Percentiles rank a stretch among this genome's conserved stretches.
These are phyloP conservation scores for Copsychus sechellarum DNA, from an alignment of 2,113 vertebrate species.

Conservation along the genomic window DNA sequence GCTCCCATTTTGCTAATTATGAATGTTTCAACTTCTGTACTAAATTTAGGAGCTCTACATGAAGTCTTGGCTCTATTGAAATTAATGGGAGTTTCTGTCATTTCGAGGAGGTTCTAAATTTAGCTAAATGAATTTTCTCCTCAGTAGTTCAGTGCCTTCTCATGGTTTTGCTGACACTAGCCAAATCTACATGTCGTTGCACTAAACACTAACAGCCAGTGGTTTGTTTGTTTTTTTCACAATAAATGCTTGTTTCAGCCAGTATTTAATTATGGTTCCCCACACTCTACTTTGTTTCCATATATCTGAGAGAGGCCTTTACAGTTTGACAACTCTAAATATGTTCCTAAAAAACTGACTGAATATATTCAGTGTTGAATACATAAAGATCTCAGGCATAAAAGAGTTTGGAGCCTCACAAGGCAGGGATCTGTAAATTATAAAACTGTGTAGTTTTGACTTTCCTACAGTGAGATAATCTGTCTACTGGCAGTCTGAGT, in stretches of 20 bases:
- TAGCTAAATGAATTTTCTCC: conserved; percentile 30
- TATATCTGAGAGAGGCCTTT: not conserved
- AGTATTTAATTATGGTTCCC: not conserved
- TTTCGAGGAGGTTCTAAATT: conserved; percentile 48
- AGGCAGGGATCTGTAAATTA: not conserved
- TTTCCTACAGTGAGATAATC: not conserved
- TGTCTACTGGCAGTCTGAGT: not conserved
- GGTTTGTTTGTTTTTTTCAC: not conserved
- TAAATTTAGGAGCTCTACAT: conserved; percentile 52
- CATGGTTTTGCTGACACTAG: conserved; percentile 25
- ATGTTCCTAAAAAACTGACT: not conserved
- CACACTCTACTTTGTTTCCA: not conserved
- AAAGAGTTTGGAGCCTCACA: not conserved
- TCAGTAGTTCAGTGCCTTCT: not conserved
- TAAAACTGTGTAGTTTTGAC: not conserved
- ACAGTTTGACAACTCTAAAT: not conserved
- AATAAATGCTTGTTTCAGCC: not conserved
- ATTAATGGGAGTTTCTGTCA: conserved; percentile 54
- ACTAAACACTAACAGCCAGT: not conserved
- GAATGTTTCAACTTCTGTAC: conserved; percentile 29
- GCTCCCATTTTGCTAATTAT: conserved; percentile 30
- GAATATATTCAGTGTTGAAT: not conserved
- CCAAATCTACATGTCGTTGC: not conserved
- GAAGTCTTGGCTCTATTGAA: conserved; percentile 27
- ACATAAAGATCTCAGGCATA: not conserved